phyloP scores from a whole-genome alignment of 1,140 invertebrate species.

The Colletes latitarsis region DNA sequence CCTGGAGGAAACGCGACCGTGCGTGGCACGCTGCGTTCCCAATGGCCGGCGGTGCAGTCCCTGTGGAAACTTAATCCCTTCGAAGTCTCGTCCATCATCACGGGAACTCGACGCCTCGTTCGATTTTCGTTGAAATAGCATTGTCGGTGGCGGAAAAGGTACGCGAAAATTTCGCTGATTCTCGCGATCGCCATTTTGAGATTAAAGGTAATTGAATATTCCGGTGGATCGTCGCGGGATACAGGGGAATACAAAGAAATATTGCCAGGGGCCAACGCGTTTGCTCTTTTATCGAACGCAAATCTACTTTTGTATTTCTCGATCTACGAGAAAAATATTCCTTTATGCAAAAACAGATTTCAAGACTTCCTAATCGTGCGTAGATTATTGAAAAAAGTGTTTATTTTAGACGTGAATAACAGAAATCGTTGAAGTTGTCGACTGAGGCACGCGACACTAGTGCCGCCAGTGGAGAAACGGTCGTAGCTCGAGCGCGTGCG shows the following conservation, averaged over 20 bases:
- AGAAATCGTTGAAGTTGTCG: too few relatives aligned
- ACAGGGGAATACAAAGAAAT: background rate
- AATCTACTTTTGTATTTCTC: too few relatives aligned
- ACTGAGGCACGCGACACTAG: too few relatives aligned
- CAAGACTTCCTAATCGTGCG: too few relatives aligned
- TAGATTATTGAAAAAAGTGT: too few relatives aligned
- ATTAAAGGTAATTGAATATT: slow-evolving; percentile 36
- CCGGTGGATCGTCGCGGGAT: background rate
- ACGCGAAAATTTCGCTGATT: background rate
- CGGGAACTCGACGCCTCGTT: slow-evolving; percentile 23
- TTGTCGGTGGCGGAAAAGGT: background rate
- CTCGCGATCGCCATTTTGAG: background rate
- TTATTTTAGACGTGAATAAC: too few relatives aligned
- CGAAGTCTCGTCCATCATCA: background rate
- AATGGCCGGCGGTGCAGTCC: background rate
- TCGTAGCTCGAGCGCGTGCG: too few relatives aligned
- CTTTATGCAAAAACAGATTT: too few relatives aligned
- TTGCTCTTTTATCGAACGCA: background rate
- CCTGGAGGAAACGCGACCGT: too few relatives aligned
- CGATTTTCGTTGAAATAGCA: slow-evolving; percentile 16
- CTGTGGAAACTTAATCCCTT: slow-evolving; percentile 31
- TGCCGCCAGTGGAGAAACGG: too few relatives aligned
- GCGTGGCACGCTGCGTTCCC: background rate
- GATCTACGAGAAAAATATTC: too few relatives aligned
- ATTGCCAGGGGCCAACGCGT: background rate